These are phyloP conservation scores for Sipha maydis DNA, from an alignment of 2,888 invertebrate species.

Conservation along the genomic window DNA sequence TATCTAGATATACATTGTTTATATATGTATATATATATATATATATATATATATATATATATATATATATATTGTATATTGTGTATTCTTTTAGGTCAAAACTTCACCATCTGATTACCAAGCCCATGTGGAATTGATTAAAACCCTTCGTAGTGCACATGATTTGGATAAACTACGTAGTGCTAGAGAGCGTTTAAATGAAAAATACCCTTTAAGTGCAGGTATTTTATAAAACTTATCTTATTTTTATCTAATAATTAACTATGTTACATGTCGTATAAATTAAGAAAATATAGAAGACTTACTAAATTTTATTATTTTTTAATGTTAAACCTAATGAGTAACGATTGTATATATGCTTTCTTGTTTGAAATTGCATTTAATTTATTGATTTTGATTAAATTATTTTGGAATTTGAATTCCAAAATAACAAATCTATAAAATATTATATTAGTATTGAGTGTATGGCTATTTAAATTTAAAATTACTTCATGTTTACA, in stretches of 20 bases:
- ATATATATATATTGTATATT: too few species aligned
- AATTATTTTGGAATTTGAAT: too few species aligned
- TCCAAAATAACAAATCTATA: too few species aligned
- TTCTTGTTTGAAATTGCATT: not conserved
- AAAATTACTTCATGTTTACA: too few species aligned
- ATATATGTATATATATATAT: too few species aligned
- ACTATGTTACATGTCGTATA: not conserved
- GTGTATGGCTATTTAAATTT: too few species aligned
- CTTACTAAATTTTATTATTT: not conserved
- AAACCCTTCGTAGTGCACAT: slow-evolving; percentile 45
- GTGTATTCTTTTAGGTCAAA: slow-evolving; percentile 51
- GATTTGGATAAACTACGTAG: slow-evolving; percentile 61
- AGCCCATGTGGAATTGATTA: slow-evolving; percentile 62
- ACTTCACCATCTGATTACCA: slow-evolving; percentile 62
- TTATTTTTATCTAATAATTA: not conserved
- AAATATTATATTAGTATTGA: too few species aligned
- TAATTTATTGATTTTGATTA: too few species aligned
- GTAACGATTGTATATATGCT: not conserved
- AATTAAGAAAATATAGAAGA: not conserved
- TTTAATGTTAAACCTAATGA: not conserved
- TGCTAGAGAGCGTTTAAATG: slow-evolving; percentile 59
- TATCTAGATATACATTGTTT: too few species aligned
- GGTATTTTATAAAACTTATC: slow-evolving; percentile 33
- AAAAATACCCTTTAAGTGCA: slow-evolving; percentile 63
- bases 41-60: too few species aligned